A percentile compares a stretch with the other conserved stretches of the same genome.
Conservation (phyloP, 2,888 invertebrate genomes). For the Apamea monoglypha region DNA sequence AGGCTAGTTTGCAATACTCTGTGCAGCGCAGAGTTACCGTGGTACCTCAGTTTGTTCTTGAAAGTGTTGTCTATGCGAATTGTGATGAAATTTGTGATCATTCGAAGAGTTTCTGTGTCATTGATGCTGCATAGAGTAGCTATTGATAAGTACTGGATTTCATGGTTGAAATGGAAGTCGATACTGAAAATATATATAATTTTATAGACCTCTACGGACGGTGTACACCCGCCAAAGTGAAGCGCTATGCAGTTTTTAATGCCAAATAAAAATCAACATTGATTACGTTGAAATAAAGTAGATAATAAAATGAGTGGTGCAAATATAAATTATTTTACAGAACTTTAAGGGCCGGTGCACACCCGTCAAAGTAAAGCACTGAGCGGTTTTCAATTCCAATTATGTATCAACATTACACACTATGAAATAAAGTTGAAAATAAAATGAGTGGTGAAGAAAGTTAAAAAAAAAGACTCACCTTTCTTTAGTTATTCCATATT, state of each 20-base stretch:
- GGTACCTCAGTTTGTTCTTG: conserved; percentile 83
- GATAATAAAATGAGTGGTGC: background rate
- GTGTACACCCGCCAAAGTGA: background rate
- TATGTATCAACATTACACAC: background rate
- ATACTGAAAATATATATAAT: conserved; percentile 72
- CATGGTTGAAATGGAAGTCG: conserved; percentile 76
- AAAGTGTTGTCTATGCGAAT: conserved; percentile 78
- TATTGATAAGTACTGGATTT: conserved; percentile 79
- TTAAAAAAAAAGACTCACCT: conserved; percentile 63
- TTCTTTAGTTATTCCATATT: conserved; percentile 67
- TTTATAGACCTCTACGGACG: background rate
- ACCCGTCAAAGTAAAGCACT: background rate
- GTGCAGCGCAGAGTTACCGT: conserved; percentile 83
- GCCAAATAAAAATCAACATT: conserved; percentile 7
- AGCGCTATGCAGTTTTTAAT: background rate
- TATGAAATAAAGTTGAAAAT: background rate
- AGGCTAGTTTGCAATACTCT: conserved; percentile 78
- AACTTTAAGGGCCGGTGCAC: background rate
- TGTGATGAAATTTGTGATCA: conserved; percentile 74
- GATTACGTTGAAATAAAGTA: background rate
- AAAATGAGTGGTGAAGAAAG: background rate
- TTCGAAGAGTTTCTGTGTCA: conserved; percentile 70
- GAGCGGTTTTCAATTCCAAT: background rate
- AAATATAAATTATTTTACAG: conserved; percentile 48
- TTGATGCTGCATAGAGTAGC: conserved; percentile 75